These are phyloP conservation scores for Epistrophe grossulariae DNA, from an alignment of 2,888 invertebrate genomes.

Conservation along the genomic window DNA sequence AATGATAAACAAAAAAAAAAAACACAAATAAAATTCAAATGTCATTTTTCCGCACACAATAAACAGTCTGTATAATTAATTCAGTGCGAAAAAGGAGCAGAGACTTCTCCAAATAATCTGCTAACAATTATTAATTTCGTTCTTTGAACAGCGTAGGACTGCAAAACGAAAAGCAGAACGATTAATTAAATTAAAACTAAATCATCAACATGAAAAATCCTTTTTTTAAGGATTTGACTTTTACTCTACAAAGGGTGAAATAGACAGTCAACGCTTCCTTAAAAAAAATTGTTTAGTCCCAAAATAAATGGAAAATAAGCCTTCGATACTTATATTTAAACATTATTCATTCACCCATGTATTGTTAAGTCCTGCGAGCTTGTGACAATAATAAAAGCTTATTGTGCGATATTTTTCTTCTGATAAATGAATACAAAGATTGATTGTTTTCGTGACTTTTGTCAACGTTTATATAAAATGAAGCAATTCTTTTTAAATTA, in stretches of 20 bases:
- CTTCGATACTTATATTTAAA: not conserved
- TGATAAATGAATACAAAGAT: slow-evolving; percentile 7
- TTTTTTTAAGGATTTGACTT: not conserved
- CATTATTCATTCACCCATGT: not conserved
- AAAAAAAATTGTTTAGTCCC: not conserved
- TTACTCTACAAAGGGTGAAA: not conserved
- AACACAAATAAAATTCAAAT: no score
- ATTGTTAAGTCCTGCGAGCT: not conserved
- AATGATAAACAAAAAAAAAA: no score
- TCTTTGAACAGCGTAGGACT: no score
- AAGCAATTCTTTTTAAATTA: not conserved
- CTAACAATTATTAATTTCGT: no score
- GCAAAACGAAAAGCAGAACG: no score
- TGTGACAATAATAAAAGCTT: not conserved
- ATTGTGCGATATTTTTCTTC: not conserved
- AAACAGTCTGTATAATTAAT: no score
- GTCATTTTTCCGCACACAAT: no score
- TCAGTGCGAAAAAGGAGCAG: no score
- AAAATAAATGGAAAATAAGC: slow-evolving; percentile 1
- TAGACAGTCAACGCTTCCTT: not conserved
- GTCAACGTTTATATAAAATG: not conserved
- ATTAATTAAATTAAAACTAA: no score
- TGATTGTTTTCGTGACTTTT: not conserved
- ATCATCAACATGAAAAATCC: no score
- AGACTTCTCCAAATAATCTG: no score